Base-by-base conservation (phyloP, 1,140 invertebrate genomes). In the Ylistrum balloti region DNA sequence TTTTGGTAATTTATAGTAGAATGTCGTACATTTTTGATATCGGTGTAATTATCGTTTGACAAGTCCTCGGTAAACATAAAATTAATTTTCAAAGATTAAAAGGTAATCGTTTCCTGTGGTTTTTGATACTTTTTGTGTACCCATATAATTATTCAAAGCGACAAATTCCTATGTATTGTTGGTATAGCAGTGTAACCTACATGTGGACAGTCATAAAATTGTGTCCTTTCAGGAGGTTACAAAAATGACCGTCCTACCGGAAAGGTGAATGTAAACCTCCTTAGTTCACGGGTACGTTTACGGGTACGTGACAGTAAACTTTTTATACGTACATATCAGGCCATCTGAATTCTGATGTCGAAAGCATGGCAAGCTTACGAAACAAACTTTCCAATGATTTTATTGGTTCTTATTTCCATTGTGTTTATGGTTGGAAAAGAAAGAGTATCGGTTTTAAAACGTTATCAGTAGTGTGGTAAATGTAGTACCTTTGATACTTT, bases 41-140 rank as follows among this genome's bases (percentile, higher is more conserved):
- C 20, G 11, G 11, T 28, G 28, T 74, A 74, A 74, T 74, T 9
- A 74, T 74, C 0, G 56, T 28, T n/a, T 74, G n/a, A n/a, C 56
- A n/a, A n/a, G 22, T 56, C 7, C 13, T 56, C 17, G 17, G 20
- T 20, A 56, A 74, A 74, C 56, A 74, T 74, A 28, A 74, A 74
- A 74, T 74, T 74, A 74, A 28, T 74, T 74, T 20, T 28, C 15
- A 11, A 28, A 74, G 56, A 74, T 74, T 74, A 74, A 74, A 74
- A 74, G 56, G 56, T 74, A 1, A 74, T 74, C 56, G 22, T n/a
- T 74, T 74, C 56, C 56, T 74, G 56, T 74, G 56, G 56, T 74
- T 74, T n/a, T n/a, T 5, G 56, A 74, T 28, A 38, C 5, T 74
- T 74, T 74, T n/a, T n/a, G 22, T 74, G 56, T 74, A 28, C 5